Evolutionary conservation across 2,113 vertebrate genomes (phyloP).

Genomic region (Amphiprion percula): DNA sequence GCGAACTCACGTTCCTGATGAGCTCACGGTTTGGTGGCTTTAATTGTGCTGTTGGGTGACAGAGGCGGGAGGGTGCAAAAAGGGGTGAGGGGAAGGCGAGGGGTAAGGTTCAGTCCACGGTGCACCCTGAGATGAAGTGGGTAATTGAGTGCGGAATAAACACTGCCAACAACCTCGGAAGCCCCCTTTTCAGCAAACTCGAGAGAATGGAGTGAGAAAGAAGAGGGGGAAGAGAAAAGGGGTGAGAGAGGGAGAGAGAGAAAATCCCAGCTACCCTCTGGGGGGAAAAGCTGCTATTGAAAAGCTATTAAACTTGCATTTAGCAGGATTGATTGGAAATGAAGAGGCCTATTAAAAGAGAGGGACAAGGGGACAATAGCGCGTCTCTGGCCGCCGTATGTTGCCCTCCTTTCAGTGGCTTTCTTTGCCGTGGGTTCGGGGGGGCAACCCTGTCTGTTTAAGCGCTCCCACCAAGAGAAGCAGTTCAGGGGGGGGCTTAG

Average conservation of each 20-base stretch:
- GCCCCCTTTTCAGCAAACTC: conserved; percentile 67
- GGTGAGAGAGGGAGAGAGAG: conserved; percentile 66
- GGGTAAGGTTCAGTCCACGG: conserved; percentile 62
- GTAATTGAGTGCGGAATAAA: conserved; percentile 88
- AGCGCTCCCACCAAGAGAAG: conserved; percentile 82
- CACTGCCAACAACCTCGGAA: conserved; percentile 81
- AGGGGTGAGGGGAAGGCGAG: conserved; percentile 22
- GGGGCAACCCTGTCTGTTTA: conserved; percentile 81
- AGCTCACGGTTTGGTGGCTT: conserved; percentile 71
- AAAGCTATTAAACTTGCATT: conserved; percentile 91
- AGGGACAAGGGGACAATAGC: conserved; percentile 87
- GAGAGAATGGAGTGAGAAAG: conserved; percentile 57
- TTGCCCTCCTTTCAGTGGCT: conserved; percentile 85
- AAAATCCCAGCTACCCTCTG: conserved; percentile 82
- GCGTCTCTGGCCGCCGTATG: conserved; percentile 87
- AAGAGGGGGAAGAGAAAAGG: conserved; percentile 26
- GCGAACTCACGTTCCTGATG: conserved; percentile 67
- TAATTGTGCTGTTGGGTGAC: conserved; percentile 67
- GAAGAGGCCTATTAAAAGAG: conserved; percentile 88
- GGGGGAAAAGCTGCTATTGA: conserved; percentile 85
- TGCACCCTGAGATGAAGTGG: conserved; percentile 82
- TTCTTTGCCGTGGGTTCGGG: conserved; percentile 62
- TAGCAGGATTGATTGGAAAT: conserved; percentile 90
- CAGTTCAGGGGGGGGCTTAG: conserved; percentile 75
- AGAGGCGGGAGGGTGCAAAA: conserved; percentile 35